A percentile compares a stretch with the other conserved stretches of the same genome.
These are phyloP conservation scores for Sepiola atlantica DNA, from an alignment of 2,888 invertebrate species.

Conservation along the genomic window DNA sequence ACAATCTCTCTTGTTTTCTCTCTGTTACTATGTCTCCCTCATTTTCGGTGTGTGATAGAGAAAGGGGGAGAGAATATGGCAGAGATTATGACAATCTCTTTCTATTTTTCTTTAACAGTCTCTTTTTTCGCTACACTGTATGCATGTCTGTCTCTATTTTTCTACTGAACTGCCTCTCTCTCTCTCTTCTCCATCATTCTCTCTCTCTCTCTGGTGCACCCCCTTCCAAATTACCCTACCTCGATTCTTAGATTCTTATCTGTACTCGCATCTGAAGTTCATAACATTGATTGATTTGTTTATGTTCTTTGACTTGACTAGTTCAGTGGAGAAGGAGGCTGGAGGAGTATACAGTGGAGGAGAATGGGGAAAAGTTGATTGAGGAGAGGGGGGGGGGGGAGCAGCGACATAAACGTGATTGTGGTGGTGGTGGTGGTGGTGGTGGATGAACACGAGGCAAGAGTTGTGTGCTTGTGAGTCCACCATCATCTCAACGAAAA, in stretches of 20 bases:
- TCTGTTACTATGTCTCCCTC: not conserved
- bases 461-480: not conserved
- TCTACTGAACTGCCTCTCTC: not conserved
- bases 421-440: not conserved
- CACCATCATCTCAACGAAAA: not conserved
- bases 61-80: no score
- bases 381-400: not conserved
- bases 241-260: not conserved
- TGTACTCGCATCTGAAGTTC: slow-evolving; percentile 1
- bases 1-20: not conserved
- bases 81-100: no score
- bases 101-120: not conserved
- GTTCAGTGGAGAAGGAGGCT: not conserved
- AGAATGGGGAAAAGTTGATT: not conserved
- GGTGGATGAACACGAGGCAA: not conserved
- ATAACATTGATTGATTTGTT: slow-evolving; percentile 32
- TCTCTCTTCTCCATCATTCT: fast-evolving
- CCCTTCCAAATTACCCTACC: not conserved
- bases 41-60: no score
- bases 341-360: not conserved
- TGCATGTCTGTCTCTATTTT: not conserved
- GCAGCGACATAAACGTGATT: not conserved
- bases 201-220: not conserved
- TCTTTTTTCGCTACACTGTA: not conserved
- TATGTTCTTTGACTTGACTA: not conserved